Percentiles rank a stretch among this genome's conserved stretches.
Evolutionary conservation across 2,113 vertebrate species (phyloP).

Genomic region (Cettia cetti): DNA sequence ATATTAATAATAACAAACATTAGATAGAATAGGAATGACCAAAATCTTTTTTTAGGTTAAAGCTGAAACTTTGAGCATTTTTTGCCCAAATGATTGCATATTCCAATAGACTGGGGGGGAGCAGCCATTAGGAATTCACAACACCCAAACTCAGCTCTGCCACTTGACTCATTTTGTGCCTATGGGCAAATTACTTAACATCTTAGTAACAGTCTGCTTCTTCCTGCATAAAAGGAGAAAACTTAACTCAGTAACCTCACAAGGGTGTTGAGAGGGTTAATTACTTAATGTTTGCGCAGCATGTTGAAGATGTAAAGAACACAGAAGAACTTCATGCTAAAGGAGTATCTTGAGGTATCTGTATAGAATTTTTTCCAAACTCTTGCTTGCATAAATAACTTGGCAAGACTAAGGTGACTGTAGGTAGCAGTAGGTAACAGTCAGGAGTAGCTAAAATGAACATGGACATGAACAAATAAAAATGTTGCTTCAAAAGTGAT

Average conservation of each 20-base stretch:
- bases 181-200: constrained; percentile 14
- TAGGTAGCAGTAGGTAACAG: neutral
- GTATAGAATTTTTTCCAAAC: neutral
- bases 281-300: constrained; percentile 8
- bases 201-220: neutral
- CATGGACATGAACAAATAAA: neutral
- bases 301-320: neutral
- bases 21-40: neutral
- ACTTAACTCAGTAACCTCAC: constrained; percentile 9
- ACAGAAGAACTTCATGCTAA: neutral
- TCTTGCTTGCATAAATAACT: neutral
- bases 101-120: neutral
- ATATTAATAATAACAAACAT: neutral
- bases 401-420: neutral
- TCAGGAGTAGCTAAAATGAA: neutral
- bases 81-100: neutral
- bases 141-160: neutral
- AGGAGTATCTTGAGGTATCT: neutral
- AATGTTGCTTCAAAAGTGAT: neutral
- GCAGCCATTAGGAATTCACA: neutral
- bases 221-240: constrained; percentile 15
- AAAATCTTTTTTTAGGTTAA: neutral
- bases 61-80: neutral
- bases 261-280: constrained; percentile 17
- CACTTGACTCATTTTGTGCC: constrained; percentile 28